A percentile compares a stretch with the other conserved stretches of the same genome.
These are phyloP conservation scores for Hapalemur alaotrensis DNA, from an alignment of 2,797 vertebrate genomes.

Conservation along the genomic window DNA sequence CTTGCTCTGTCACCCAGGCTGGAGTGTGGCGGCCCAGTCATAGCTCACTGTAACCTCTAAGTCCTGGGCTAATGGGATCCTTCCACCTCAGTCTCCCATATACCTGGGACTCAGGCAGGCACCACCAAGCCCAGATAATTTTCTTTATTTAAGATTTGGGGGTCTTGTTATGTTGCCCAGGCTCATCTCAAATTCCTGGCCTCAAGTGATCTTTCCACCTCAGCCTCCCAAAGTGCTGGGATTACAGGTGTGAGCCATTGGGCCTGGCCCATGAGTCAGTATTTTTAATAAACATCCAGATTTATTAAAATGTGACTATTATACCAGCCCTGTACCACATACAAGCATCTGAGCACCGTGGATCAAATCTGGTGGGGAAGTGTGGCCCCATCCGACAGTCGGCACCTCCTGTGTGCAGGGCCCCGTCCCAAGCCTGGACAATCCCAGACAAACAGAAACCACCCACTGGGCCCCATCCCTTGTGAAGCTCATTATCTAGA, in stretches of 20 bases:
- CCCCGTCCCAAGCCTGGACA: not conserved
- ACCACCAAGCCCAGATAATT: not conserved
- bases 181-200: not conserved
- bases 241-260: not conserved
- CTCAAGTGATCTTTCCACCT: not conserved
- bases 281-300: not conserved
- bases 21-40: not conserved
- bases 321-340: not conserved
- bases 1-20: not conserved
- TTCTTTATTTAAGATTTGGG: not conserved
- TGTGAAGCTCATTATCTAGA: not conserved
- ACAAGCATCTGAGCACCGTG: not conserved
- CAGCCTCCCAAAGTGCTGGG: not conserved
- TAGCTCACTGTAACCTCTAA: not conserved
- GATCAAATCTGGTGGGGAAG: not conserved
- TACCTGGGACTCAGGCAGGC: not conserved
- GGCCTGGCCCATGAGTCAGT: not conserved
- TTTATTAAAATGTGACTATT: not conserved
- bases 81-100: not conserved
- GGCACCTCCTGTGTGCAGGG: not conserved
- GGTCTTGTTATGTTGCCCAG: not conserved
- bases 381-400: not conserved
- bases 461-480: not conserved
- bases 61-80: not conserved
- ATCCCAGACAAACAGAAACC: not conserved